Evolutionary conservation across 30 jellyfish, hydroid and myxozoan species (phyloP), one percentile per base, ranked within the genome.

Genomic region (Aurelia coerulea): DNA sequence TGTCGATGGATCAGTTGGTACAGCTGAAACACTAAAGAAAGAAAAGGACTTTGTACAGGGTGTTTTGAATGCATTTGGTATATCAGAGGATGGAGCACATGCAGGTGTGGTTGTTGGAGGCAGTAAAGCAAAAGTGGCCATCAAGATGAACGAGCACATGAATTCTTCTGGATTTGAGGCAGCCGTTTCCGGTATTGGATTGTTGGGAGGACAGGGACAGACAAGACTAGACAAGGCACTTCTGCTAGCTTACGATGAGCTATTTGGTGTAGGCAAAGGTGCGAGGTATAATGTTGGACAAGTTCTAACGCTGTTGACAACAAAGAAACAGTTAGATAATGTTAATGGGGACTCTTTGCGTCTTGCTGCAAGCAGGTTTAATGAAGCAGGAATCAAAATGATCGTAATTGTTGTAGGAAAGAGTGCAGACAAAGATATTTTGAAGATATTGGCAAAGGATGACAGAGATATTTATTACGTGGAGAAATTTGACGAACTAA

Each of bases 341-440:
- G 73, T 69, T 10, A 84, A 73, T 19, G 73, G 78, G 52, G 53
- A 63, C 67, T 32, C 88, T 19, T 83, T 73, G 49, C 34, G 80
- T 19, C 34, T 53, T n/a, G 85, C 90, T 14, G 72, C 85, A 11
- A 65, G 73, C 29, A 68, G 65, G 18, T 75, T 51, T 76, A 75
- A 70, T 11, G 91, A 88, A 64, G 90, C 90, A 8, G 92, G 84
- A 31, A 88, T 88, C n/a, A 73, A 79, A 50, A 29, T 88, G 51
- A 32, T 88, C 15, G 80, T 79, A 17, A 39, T 88, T 33, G 85
- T 91, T 1, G 79, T 80, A 23, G 92, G 92, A 12, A 37, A 73
- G 29, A 72, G 32, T 29, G 86, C 76, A 39, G 58, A 76, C 35
- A 76, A 76, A 46, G 86, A 52, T 32, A 50, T 17, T 8, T 19